Base-by-base conservation (phyloP, 1,140 invertebrate genomes). In the Trissolcus basalis region DNA sequence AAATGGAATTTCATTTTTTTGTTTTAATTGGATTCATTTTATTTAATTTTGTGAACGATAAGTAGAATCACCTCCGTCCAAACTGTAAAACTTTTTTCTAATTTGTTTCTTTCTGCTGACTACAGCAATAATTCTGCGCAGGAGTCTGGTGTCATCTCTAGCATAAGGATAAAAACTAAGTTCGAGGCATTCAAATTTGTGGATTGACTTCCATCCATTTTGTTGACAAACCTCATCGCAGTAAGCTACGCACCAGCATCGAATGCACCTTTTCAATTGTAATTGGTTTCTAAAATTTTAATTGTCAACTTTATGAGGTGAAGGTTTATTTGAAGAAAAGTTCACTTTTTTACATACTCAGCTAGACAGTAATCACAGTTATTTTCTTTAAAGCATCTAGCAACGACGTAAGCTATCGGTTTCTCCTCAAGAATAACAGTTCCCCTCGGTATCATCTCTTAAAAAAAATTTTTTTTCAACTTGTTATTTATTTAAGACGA, bases 301-400 rank as follows among this genome's bases (percentile, higher is more conserved):
- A n/a, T n/a, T n/a, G n/a, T n/a, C n/a, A n/a, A n/a, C n/a, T n/a
- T n/a, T n/a, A n/a, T n/a, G n/a, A n/a, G n/a, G n/a, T n/a, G n/a
- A n/a, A n/a, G n/a, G n/a, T n/a, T n/a, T n/a, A n/a, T n/a, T n/a
- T 35, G 33, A 35, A 35, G 33, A 35, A 35, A 10, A 10, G 33
- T 35, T 6, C 33, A 49, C 47, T 16, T 49, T 49, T 49, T 49
- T n/a, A n/a, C n/a, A n/a, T n/a, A n/a, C n/a, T n/a, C n/a, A n/a
- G 9, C 19, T 27, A 49, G 10, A 49, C 47, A 49, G n/a, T 8
- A 27, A 27, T 49, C 47, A 19, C 47, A 49, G 9, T n/a, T 2
- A 9, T 1, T 27, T 12, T 49, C 15, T 13, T 19, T 1, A 19
- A 9, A 49, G n/a, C n/a, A 9, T 6, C 10, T 0, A 49, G 9